Conservation (phyloP, 2,113 vertebrate genomes). For the Lepus americanus region DNA sequence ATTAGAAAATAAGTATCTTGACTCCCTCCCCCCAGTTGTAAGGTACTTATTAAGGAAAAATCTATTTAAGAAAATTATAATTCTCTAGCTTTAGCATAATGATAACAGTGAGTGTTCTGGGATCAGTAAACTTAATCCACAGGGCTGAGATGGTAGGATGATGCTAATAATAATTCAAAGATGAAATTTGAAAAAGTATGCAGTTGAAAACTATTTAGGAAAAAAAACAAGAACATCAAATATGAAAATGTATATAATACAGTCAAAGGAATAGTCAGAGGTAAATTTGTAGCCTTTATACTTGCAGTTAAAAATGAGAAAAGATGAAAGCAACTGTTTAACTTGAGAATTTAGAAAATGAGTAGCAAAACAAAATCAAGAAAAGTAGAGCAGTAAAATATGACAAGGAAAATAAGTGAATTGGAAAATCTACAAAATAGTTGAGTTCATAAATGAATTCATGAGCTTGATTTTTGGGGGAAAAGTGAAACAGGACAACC, state of each 20-base stretch:
- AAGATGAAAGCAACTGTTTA: neutral
- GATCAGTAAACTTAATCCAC: neutral
- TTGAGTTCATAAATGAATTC: slow-evolving; percentile 38
- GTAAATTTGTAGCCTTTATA: slow-evolving; percentile 2
- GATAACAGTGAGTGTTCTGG: neutral
- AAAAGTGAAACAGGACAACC: neutral
- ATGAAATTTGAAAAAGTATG: neutral
- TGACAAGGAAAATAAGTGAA: neutral
- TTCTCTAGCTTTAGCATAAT: neutral
- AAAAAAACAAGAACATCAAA: neutral
- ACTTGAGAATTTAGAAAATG: neutral
- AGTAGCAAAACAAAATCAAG: neutral
- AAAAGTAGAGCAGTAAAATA: neutral
- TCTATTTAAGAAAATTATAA: neutral
- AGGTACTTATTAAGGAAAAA: neutral
- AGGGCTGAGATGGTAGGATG: neutral
- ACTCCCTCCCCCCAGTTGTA: neutral
- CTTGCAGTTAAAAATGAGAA: slow-evolving; percentile 18
- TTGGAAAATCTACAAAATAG: slow-evolving; percentile 15
- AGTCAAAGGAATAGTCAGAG: slow-evolving; percentile 16
- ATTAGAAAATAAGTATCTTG: slow-evolving; percentile 17
- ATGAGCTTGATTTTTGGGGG: neutral
- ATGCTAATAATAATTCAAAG: slow-evolving; percentile 13
- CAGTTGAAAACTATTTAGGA: neutral
- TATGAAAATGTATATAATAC: neutral